Percentiles rank a stretch among this genome's conserved stretches.
Conservation (phyloP, 1,140 invertebrate species). For the Mesaphorura yosii region DNA sequence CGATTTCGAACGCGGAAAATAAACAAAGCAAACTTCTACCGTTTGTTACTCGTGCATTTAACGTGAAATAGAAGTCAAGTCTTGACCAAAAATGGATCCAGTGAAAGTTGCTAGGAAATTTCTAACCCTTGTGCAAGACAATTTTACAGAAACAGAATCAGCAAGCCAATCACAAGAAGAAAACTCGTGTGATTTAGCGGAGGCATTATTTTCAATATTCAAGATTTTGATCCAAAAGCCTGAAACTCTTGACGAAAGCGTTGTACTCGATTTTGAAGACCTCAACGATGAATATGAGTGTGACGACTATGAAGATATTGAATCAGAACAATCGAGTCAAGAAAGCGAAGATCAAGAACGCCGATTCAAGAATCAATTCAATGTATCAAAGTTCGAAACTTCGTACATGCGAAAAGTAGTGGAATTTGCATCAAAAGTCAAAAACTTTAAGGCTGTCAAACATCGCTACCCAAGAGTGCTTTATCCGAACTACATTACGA, state of each 20-base stretch:
- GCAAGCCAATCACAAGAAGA: background rate
- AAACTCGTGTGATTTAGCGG: background rate
- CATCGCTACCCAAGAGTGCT: background rate
- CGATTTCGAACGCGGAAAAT: no score
- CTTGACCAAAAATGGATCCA: no score
- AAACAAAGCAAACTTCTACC: no score
- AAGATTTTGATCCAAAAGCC: background rate
- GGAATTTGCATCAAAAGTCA: background rate
- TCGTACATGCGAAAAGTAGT: background rate
- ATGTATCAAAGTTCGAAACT: background rate
- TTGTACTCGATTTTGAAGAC: background rate
- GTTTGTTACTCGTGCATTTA: no score
- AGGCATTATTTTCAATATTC: background rate
- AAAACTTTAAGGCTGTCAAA: background rate
- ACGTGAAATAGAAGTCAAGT: no score
- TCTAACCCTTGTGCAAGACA: background rate
- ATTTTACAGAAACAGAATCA: background rate
- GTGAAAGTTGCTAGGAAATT: background rate
- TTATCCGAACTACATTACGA: background rate
- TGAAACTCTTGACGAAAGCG: background rate
- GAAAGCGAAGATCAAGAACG: background rate
- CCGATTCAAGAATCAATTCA: no score
- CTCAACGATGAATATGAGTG: background rate
- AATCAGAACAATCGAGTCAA: background rate
- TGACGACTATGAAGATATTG: background rate